These are phyloP conservation scores for Drosophila quadrilineata DNA, from an alignment of 1,140 invertebrate genomes.

Conservation along the genomic window DNA sequence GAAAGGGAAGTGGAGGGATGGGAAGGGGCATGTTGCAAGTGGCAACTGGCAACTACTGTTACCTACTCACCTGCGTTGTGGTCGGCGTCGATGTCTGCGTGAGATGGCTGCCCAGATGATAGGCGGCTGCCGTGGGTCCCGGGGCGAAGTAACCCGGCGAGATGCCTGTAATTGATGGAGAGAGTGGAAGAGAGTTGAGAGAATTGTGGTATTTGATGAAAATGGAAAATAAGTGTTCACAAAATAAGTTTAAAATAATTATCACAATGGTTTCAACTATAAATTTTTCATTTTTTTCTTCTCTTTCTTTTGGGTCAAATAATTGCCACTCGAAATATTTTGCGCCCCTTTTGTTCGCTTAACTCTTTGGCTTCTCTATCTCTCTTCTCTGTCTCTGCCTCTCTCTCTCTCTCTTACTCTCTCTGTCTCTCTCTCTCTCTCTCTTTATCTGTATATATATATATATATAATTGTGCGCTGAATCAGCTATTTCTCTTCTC, in stretches of 20 bases:
- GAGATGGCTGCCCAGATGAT: constrained; percentile 81
- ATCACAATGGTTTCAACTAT: constrained; percentile 32
- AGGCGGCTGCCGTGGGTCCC: constrained; percentile 79
- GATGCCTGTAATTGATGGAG: constrained; percentile 72
- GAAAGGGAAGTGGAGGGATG: background rate
- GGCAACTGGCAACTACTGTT: background rate
- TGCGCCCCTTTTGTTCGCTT: constrained; percentile 53
- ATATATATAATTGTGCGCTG: constrained; percentile 66
- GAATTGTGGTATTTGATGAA: background rate
- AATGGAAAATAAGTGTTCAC: background rate
- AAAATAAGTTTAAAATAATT: constrained; percentile 56
- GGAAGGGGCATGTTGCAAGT: background rate
- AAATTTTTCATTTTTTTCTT: no score
- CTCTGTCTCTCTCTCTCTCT: constrained; percentile 28
- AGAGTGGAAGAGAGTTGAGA: constrained; percentile 26
- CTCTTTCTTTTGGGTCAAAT: constrained; percentile 45
- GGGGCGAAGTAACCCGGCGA: constrained; percentile 81
- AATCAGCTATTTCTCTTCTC: constrained; percentile 79
- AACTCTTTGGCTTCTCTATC: no score
- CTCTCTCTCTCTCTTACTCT: background rate
- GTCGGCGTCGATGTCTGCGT: constrained; percentile 77
- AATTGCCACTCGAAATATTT: constrained; percentile 79
- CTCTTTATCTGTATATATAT: background rate
- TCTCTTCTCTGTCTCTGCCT: no score
- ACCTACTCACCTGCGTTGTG: constrained; percentile 79